Evolutionary conservation across 2,888 invertebrate species (phyloP).

Genomic region (Neria commutata): DNA sequence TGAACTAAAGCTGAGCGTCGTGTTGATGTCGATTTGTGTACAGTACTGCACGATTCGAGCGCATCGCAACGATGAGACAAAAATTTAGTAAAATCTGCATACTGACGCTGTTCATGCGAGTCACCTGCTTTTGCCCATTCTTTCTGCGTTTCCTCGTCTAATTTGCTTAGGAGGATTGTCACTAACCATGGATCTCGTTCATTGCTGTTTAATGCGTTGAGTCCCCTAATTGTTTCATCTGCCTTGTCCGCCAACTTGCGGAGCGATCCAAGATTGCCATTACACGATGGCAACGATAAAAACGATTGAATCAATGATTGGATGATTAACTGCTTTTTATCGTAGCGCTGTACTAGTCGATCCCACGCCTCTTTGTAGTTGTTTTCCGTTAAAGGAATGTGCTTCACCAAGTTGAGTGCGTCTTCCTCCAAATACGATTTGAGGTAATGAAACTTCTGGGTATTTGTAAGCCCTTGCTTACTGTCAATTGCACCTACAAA

Average conservation of each 20-base stretch:
- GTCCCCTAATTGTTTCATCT: background rate
- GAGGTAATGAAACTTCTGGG: background rate
- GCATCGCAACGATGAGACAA: background rate
- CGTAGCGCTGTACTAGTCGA: slow-evolving; percentile 10
- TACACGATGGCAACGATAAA: slow-evolving; percentile 4
- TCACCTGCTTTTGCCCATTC: background rate
- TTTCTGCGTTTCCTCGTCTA: background rate
- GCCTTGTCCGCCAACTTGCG: background rate
- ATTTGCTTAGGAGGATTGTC: background rate
- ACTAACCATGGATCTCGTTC: background rate
- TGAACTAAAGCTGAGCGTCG: background rate
- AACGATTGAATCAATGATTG: slow-evolving; percentile 16
- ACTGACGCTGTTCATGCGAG: background rate
- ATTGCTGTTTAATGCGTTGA: background rate
- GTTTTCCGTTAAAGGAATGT: background rate
- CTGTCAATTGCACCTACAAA: background rate
- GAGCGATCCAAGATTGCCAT: background rate
- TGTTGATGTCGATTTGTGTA: background rate
- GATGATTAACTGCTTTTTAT: slow-evolving; percentile 11
- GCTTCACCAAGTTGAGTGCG: background rate
- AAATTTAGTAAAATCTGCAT: background rate
- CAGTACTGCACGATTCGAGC: background rate
- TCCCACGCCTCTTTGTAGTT: background rate
- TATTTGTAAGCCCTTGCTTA: background rate
- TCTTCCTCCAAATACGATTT: background rate